Evolutionary conservation across 1,140 invertebrate species (phyloP), one percentile per base, ranked within the genome.

Genomic region (Magallana gigas): DNA sequence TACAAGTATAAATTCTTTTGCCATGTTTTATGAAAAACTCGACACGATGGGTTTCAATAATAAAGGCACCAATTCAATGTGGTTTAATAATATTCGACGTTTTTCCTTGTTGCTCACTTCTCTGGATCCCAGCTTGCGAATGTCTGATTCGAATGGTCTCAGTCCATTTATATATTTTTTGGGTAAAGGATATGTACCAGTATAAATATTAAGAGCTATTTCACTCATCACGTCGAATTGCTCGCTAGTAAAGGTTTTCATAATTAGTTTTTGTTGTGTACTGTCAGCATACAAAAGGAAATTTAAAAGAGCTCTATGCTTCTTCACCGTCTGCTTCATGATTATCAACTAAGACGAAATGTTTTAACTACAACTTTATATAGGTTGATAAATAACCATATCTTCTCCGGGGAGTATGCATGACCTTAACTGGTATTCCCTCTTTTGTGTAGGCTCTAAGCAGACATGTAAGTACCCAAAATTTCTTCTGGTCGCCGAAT

Each of bases 341-440:
- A 23, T 84, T 58, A 29, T 18, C 7, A 71, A 87, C 83, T 83
- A 62, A 87, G 14, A 83, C 23, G 59, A 18, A 18, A 48, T 59
- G 7, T 83, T 57, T 12, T 1, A 71, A n/a, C 16, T 5, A 8
- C n/a, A 57, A 57, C 57, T 83, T 88, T 68, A 86, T 85, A 64
- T 48, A 16, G 84, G 84, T 83, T 83, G 16, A 76, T 85, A 89
- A 11, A 87, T 83, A 18, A 85, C 64, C 57, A 82, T 84, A 8
- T 87, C 83, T 48, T 89, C 71, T n/a, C 84, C 81, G 6, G 88
- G 86, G 23, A 89, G 84, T 18, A 89, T 87, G 29, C 18, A 1
- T 12, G 88, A 84, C 83, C 86, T 71, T 84, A 89, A 82, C 58
- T 83, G 84, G 23, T 87, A 85, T n/a, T 84, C 60, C 36, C 57